These are phyloP conservation scores for Notolepis coatsorum DNA, from an alignment of 2,797 vertebrate species.

Conservation along the genomic window DNA sequence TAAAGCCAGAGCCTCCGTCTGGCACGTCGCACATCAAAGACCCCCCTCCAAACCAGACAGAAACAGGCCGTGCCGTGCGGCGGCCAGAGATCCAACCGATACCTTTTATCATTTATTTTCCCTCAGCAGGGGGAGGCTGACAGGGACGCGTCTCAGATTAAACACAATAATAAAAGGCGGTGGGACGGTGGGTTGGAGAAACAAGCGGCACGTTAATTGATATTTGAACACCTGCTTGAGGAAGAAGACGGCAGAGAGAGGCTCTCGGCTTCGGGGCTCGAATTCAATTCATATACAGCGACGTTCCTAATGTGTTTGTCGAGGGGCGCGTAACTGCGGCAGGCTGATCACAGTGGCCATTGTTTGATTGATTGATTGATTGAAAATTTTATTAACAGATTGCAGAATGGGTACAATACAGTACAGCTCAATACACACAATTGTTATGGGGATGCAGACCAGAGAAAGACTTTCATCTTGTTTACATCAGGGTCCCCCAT, in stretches of 20 bases:
- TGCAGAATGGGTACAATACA: too few relatives aligned
- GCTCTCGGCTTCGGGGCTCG: neutral
- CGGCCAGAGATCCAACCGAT: slow-evolving; percentile 23
- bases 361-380: too few relatives aligned
- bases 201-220: slow-evolving; percentile 28
- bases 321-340: neutral
- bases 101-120: slow-evolving; percentile 38
- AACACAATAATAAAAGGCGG: slow-evolving; percentile 19
- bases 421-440: too few relatives aligned
- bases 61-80: slow-evolving; percentile 14
- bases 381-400: too few relatives aligned
- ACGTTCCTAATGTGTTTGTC: slow-evolving; percentile 9
- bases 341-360: neutral
- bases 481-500: too few relatives aligned
- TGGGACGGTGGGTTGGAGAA: slow-evolving; percentile 28
- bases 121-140: slow-evolving; percentile 27
- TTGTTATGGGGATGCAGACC: too few relatives aligned
- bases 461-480: too few relatives aligned
- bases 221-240: slow-evolving; percentile 47
- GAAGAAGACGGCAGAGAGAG: neutral
- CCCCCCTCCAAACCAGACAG: slow-evolving; percentile 21
- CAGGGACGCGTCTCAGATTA: slow-evolving; percentile 28
- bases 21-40: slow-evolving; percentile 45
- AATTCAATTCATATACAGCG: neutral
- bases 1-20: slow-evolving; percentile 26